These are phyloP conservation scores for Caenorhabditis inopinata DNA, from an alignment of 1,140 invertebrate species.

Conservation along the genomic window DNA sequence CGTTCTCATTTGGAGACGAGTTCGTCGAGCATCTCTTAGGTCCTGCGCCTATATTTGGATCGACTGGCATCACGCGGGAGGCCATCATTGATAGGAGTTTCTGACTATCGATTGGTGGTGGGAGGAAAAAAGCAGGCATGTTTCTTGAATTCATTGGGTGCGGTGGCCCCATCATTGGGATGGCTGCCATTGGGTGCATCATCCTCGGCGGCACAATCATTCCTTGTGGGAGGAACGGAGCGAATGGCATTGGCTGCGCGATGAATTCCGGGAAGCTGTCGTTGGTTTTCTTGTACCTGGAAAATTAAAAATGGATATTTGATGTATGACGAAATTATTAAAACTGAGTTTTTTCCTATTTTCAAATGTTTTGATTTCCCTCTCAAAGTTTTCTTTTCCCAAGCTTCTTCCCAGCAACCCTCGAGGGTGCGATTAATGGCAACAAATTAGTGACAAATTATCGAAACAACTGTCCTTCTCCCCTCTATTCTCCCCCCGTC, in stretches of 20 bases:
- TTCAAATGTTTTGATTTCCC: too few relatives aligned
- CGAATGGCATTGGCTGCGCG: neutral
- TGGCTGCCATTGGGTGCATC: neutral
- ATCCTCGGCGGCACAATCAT: neutral
- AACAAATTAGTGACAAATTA: conserved; percentile 29
- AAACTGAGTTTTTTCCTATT: too few relatives aligned
- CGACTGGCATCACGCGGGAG: neutral
- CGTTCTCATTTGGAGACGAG: conserved; percentile 9
- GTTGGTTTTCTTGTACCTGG: conserved; percentile 38
- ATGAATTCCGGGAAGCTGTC: conserved; percentile 6
- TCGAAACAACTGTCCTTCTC: conserved; percentile 30
- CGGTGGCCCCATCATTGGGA: neutral
- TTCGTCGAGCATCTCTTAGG: neutral
- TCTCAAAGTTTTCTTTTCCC: neutral
- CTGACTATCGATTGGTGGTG: conserved; percentile 1
- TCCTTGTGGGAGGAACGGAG: neutral
- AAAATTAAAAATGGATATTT: too few relatives aligned
- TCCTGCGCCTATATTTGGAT: neutral
- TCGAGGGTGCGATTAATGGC: conserved; percentile 19
- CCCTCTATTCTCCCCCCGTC: neutral
- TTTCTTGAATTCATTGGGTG: conserved; percentile 5
- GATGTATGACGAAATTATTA: too few relatives aligned
- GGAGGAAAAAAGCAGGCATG: neutral
- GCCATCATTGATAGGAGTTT: conserved; percentile 19
- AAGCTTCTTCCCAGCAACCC: neutral